Conservation (phyloP, 2,888 invertebrate species). For the Amphiduros pacificus region DNA sequence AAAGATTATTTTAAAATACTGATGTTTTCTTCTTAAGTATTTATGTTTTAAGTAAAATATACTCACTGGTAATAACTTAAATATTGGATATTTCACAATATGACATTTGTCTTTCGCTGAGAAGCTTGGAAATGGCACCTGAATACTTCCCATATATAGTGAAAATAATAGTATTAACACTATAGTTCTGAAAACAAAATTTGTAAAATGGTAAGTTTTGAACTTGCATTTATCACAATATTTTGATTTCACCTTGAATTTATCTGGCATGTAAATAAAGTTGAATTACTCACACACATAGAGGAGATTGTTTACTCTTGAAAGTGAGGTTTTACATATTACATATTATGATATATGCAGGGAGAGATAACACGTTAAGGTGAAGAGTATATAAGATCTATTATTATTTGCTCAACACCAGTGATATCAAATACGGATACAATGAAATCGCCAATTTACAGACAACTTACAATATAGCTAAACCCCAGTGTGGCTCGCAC, state of each 20-base stretch:
- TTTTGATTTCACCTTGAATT: too few relatives aligned
- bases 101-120: slow-evolving; percentile 33
- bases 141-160: slow-evolving; percentile 69
- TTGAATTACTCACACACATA: too few relatives aligned
- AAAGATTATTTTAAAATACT: too few relatives aligned
- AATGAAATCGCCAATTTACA: too few relatives aligned
- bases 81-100: slow-evolving; percentile 18
- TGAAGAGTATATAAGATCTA: not conserved
- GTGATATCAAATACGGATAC: too few relatives aligned
- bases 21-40: not conserved
- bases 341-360: too few relatives aligned
- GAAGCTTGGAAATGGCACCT: slow-evolving; percentile 34
- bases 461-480: slow-evolving; percentile 71
- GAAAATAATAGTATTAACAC: slow-evolving; percentile 75
- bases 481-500: slow-evolving; percentile 79
- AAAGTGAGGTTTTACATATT: too few relatives aligned
- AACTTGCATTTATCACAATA: too few relatives aligned
- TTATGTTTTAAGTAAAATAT: not conserved
- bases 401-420: not conserved
- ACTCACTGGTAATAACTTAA: slow-evolving; percentile 35
- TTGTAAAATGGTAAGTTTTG: too few relatives aligned
- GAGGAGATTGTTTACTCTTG: too few relatives aligned
- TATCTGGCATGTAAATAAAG: too few relatives aligned
- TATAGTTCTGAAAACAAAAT: slow-evolving; percentile 68
- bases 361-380: not conserved